These are phyloP conservation scores for Hirtodrosophila cameraria DNA, from an alignment of 2,888 invertebrate species.

Conservation along the genomic window DNA sequence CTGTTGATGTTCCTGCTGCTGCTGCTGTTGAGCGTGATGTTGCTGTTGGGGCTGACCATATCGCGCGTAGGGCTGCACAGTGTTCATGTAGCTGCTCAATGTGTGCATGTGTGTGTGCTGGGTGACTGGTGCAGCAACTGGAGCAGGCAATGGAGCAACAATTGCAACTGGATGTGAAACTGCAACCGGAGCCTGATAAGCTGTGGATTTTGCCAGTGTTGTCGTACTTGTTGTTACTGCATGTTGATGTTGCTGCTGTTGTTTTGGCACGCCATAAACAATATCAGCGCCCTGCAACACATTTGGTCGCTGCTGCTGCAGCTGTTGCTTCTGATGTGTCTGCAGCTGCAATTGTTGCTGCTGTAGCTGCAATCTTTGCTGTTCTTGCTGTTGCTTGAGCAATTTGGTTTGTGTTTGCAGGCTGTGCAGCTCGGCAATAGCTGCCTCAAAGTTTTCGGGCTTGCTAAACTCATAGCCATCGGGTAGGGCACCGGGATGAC, in stretches of 20 bases:
- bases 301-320: constrained; percentile 16
- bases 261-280: constrained; percentile 59
- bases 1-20: constrained; percentile 34
- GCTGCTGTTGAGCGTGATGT: constrained; percentile 27
- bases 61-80: constrained; percentile 73
- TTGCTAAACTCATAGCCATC: constrained; percentile 74
- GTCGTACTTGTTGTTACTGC: constrained; percentile 5
- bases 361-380: constrained; percentile 39
- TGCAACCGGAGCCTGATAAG: constrained; percentile 8
- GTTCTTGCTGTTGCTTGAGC: constrained; percentile 63
- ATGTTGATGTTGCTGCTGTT: constrained; percentile 35
- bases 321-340: constrained; percentile 21
- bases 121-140: constrained; percentile 17
- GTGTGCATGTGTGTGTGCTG: constrained; percentile 65
- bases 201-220: constrained; percentile 22
- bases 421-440: constrained; percentile 76
- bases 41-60: constrained; percentile 63
- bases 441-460: constrained; percentile 71
- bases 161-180: too few species aligned
- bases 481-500: constrained; percentile 54
- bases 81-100: constrained; percentile 76
- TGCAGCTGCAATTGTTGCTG: constrained; percentile 33
- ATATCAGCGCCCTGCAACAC: constrained; percentile 24
- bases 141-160: constrained; percentile 2
- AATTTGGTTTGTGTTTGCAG: constrained; percentile 67